Conservation (phyloP, 2,888 invertebrate species). For the Caenorhabditis sinica region DNA sequence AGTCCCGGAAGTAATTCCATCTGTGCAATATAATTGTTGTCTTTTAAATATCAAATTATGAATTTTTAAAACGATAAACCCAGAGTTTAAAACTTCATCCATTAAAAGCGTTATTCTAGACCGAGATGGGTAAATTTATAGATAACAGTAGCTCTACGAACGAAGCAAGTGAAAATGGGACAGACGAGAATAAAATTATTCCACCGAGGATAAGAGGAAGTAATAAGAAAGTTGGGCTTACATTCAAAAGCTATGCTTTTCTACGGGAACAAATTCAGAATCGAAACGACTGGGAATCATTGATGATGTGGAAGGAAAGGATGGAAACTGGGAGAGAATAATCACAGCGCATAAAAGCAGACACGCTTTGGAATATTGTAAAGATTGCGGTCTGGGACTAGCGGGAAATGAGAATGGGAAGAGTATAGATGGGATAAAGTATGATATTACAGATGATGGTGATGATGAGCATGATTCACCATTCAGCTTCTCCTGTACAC, state of each 20-base stretch:
- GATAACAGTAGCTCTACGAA: not conserved
- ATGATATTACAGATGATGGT: slow-evolving; percentile 3
- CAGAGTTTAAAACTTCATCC: slow-evolving; percentile 40
- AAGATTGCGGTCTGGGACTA: slow-evolving; percentile 45
- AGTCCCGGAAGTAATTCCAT: slow-evolving; percentile 33
- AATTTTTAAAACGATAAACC: not conserved
- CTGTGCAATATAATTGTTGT: not conserved
- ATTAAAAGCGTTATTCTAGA: slow-evolving; percentile 17
- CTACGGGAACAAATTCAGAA: not conserved
- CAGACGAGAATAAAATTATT: not conserved
- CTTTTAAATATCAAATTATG: not conserved
- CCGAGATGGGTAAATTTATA: slow-evolving; percentile 31
- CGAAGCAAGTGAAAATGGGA: slow-evolving; percentile 12
- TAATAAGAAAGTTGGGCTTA: not conserved
- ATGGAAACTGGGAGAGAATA: slow-evolving; percentile 39
- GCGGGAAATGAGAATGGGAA: slow-evolving; percentile 46
- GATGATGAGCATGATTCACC: slow-evolving; percentile 87
- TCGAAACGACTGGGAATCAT: slow-evolving; percentile 28
- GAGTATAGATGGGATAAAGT: not conserved
- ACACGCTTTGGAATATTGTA: slow-evolving; percentile 1
- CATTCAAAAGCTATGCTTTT: not conserved
- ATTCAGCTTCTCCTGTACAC: slow-evolving; percentile 98
- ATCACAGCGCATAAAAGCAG: slow-evolving; percentile 44
- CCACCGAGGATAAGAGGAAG: not conserved
- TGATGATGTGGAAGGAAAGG: slow-evolving; percentile 27